phyloP scores from a whole-genome alignment of 2,113 vertebrate genomes.

The Eptatretus burgeri region DNA sequence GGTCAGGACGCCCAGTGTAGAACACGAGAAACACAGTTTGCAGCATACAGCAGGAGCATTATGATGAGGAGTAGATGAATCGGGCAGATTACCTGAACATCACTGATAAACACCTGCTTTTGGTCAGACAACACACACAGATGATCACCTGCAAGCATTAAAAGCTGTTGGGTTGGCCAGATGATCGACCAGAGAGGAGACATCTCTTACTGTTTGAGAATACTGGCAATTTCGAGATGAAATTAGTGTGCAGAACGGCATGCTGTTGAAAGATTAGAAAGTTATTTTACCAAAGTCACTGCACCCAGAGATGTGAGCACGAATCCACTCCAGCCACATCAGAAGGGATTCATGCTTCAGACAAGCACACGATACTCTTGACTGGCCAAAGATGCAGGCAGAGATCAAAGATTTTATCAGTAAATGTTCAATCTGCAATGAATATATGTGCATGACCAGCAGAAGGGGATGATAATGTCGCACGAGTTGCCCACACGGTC shows the following conservation, averaged over 20 bases:
- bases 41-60: neutral
- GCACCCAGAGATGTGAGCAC: neutral
- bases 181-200: neutral
- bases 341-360: neutral
- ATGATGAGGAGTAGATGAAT: neutral
- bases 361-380: neutral
- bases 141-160: neutral
- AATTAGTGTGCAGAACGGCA: neutral
- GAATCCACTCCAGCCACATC: neutral
- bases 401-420: neutral
- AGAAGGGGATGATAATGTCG: neutral
- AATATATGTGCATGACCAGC: neutral
- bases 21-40: neutral
- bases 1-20: neutral
- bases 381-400: neutral
- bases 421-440: neutral
- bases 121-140: neutral
- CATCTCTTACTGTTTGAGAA: neutral
- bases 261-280: neutral
- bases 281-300: neutral
- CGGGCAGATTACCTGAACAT: neutral
- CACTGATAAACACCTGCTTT: neutral
- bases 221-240: neutral
- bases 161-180: neutral
- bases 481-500: conserved; percentile 1